Conservation (phyloP, 2,113 vertebrate species). For the Corydoras sp. region DNA sequence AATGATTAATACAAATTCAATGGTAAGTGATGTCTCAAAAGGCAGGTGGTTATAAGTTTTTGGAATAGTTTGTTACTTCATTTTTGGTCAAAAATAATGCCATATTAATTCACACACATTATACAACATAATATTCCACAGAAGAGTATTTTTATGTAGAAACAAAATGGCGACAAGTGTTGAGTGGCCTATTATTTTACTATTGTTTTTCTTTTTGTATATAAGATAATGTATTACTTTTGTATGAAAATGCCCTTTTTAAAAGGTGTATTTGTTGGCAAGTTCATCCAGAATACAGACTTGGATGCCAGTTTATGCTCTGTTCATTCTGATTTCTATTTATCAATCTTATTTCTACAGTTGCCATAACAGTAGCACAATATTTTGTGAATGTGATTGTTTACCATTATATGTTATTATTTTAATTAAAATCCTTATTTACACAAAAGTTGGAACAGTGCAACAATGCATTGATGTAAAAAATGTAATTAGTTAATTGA, state of each 20-base stretch:
- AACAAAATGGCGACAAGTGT: background rate
- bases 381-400: background rate
- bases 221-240: constrained; percentile 9
- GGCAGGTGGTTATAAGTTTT: no score
- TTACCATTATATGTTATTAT: no score
- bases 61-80: no score
- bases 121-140: no score
- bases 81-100: no score
- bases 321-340: constrained; percentile 31
- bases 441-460: no score
- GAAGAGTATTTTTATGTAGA: constrained; percentile 6
- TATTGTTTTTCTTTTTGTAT: constrained; percentile 7
- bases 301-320: constrained; percentile 34
- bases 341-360: constrained; percentile 3
- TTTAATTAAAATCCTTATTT: no score
- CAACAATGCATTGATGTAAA: no score
- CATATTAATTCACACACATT: no score
- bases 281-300: background rate
- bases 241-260: background rate
- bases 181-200: constrained; percentile 6
- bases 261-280: no score
- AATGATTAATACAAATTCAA: background rate
- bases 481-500: no score
- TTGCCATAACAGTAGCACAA: constrained; percentile 9
- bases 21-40: no score